Evolutionary conservation across 2,113 vertebrate species (phyloP), one percentile per base, ranked within the genome.

Genomic region (Scalopus aquaticus): DNA sequence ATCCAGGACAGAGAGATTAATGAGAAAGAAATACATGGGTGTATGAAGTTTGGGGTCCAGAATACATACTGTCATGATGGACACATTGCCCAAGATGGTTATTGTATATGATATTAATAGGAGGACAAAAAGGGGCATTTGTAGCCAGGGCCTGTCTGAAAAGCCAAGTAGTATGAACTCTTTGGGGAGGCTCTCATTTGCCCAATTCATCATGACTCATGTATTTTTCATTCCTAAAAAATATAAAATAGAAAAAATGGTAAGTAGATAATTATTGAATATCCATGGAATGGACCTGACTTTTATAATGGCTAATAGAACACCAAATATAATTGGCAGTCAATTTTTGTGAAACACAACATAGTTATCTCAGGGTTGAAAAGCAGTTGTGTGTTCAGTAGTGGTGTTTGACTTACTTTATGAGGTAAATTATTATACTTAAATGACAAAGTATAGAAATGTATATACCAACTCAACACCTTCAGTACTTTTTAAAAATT

Each of bases 81-180:
- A 91, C 39, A 92, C 73, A 81, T 96, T 95, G n/a, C 95, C 90
- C 32, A 93, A 87, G 6, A 89, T 37, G 22, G 70, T 96, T 42
- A 90, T 11, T 46, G 81, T 62, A 20, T 93, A 93, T 44, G 73
- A 87, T 67, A 91, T 8, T 62, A 94, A 19, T 20, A 96, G 30
- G 26, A 89, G 24, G 9, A 65, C 1, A 0, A 88, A 54, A 72
- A 96, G 67, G 0, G 87, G 58, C 13, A 60, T 84, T 37, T 94
- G 87, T 7, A 92, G 16, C 72, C 91, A 95, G 28, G 90, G 64
- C 4, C 39, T 92, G 30, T 90, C 69, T 84, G 95, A 93, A 69
- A 95, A 96, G 28, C 90, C 95, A 46, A 95, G 65, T n/a, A 96
- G 64, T 46, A 95, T 60, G 42, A 94, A 93, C 3, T 88, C 73